Evolutionary conservation across 2,888 invertebrate species (phyloP).

Genomic region (Empis livida): DNA sequence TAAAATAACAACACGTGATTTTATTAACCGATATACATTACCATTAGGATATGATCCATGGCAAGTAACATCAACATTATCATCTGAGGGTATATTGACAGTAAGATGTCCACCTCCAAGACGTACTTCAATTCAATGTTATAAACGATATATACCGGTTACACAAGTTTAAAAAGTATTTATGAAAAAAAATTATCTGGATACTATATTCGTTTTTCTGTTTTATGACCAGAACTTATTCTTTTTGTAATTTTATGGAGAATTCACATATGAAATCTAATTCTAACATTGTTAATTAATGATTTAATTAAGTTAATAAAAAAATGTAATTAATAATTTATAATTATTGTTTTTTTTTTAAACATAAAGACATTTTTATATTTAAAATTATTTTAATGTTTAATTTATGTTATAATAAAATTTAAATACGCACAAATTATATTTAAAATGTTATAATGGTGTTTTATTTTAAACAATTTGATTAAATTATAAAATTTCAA

Average conservation of each 20-base stretch:
- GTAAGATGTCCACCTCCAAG: conserved; percentile 49
- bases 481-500: no score
- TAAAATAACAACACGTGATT: conserved; percentile 68
- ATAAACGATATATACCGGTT: neutral
- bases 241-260: neutral
- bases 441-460: no score
- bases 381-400: no score
- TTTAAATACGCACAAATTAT: no score
- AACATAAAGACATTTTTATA: no score
- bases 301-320: no score
- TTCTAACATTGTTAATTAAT: neutral
- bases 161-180: conserved; percentile 1
- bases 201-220: neutral
- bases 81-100: conserved; percentile 69
- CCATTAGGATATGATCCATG: conserved; percentile 55
- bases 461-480: no score
- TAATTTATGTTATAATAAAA: no score
- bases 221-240: neutral
- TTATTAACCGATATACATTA: conserved; percentile 56
- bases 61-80: conserved; percentile 59
- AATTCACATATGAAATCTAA: neutral
- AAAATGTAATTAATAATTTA: no score
- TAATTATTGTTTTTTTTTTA: no score
- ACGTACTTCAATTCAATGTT: conserved; percentile 1
- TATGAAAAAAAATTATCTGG: no score